Conservation (phyloP, 2,888 invertebrate genomes). For the Pinctada fucata region DNA sequence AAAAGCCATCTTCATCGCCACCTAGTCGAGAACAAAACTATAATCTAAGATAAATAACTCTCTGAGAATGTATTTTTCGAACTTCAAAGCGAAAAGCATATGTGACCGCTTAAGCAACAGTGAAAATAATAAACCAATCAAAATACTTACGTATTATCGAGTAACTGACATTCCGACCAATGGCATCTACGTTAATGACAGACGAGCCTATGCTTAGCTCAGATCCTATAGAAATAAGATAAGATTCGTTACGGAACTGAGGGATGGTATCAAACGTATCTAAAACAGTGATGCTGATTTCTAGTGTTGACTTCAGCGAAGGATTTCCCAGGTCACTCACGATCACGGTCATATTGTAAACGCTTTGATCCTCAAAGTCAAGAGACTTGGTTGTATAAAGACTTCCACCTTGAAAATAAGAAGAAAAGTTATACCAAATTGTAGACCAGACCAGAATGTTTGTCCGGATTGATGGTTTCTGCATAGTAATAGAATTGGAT, state of each 20-base stretch:
- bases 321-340: slow-evolving; percentile 43
- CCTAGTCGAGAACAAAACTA: too few species aligned
- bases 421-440: not conserved
- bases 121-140: too few species aligned
- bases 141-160: slow-evolving; percentile 17
- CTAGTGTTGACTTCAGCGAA: slow-evolving; percentile 1
- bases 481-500: too few species aligned
- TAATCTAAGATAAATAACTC: too few species aligned
- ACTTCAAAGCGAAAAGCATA: too few species aligned
- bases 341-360: slow-evolving; percentile 31
- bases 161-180: slow-evolving; percentile 10
- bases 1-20: too few species aligned
- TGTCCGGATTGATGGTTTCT: too few species aligned
- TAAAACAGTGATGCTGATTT: slow-evolving; percentile 21
- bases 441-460: too few species aligned
- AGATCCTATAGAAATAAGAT: not conserved
- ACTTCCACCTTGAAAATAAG: slow-evolving; percentile 25
- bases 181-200: slow-evolving; percentile 7
- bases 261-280: slow-evolving; percentile 36
- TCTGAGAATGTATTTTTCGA: too few species aligned
- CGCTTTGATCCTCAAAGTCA: slow-evolving; percentile 36
- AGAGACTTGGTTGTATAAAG: slow-evolving; percentile 26
- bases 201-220: not conserved
- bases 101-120: too few species aligned
- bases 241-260: not conserved